Percentiles rank a stretch among this genome's conserved stretches.
These are phyloP conservation scores for Valencia hispanica DNA, from an alignment of 2,797 vertebrate species.

Conservation along the genomic window DNA sequence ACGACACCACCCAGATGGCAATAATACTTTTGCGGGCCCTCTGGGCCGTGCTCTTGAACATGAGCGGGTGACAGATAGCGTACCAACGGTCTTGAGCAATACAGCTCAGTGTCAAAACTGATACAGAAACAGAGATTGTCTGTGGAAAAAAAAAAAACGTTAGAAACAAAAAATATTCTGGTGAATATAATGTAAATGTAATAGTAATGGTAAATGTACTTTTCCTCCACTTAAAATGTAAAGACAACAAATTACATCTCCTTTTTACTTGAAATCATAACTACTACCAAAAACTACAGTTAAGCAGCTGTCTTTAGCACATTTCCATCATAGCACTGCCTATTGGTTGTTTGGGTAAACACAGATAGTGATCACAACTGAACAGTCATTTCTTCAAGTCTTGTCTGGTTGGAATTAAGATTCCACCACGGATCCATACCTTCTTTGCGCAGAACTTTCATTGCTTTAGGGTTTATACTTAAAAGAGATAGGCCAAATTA, in stretches of 20 bases:
- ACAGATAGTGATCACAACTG: not conserved
- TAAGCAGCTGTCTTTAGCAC: not conserved
- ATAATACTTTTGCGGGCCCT: constrained; percentile 92
- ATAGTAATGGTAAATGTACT: too few relatives aligned
- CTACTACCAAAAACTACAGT: too few relatives aligned
- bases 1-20: constrained; percentile 95
- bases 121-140: constrained; percentile 97
- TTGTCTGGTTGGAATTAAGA: not conserved
- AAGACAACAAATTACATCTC: not conserved
- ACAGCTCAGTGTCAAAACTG: constrained; percentile 95
- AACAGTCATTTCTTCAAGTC: not conserved
- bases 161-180: not conserved
- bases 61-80: constrained; percentile 96
- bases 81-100: constrained; percentile 98
- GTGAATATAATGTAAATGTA: not conserved
- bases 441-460: not conserved
- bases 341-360: too few relatives aligned
- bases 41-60: constrained; percentile 97
- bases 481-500: not conserved
- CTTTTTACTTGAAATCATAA: not conserved
- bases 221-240: not conserved
- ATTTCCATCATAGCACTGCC: not conserved
- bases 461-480: not conserved
- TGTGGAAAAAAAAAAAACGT: constrained; percentile 57
- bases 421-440: not conserved